Evolutionary conservation across 2,113 vertebrate genomes (phyloP).

Genomic region (Myodes glareolus): DNA sequence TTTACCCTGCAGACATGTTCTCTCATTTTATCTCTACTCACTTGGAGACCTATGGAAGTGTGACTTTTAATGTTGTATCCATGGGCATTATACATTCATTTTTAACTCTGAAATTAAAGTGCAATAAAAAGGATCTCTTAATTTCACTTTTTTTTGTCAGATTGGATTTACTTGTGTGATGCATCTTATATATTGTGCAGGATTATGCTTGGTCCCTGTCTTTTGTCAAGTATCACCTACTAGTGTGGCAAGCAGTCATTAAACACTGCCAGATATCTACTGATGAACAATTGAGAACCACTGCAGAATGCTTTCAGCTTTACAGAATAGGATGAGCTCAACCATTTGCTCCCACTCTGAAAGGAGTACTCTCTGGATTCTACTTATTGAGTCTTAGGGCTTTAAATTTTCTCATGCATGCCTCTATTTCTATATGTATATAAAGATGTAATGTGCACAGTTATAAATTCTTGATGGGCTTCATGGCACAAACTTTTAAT

Average conservation of each 20-base stretch:
- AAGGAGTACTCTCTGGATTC: background rate
- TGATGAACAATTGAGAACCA: background rate
- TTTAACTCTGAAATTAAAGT: background rate
- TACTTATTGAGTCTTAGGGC: background rate
- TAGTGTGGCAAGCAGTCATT: background rate
- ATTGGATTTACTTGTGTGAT: background rate
- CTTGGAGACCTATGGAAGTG: background rate
- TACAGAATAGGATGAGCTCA: background rate
- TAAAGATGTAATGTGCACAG: background rate
- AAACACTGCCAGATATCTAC: background rate
- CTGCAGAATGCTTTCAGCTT: background rate
- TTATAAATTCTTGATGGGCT: background rate
- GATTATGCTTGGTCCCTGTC: background rate
- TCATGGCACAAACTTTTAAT: background rate
- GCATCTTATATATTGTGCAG: background rate
- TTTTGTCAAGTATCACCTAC: background rate
- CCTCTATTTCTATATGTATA: background rate
- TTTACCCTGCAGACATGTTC: slow-evolving; percentile 19
- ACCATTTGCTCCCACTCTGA: background rate
- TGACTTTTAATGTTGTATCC: background rate
- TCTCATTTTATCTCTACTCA: background rate
- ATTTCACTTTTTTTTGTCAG: background rate
- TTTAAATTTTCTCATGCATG: background rate
- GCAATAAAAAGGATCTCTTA: background rate
- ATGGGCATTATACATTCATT: background rate